These are phyloP conservation scores for Tipula confusa DNA, from an alignment of 2,888 invertebrate species.

Conservation along the genomic window DNA sequence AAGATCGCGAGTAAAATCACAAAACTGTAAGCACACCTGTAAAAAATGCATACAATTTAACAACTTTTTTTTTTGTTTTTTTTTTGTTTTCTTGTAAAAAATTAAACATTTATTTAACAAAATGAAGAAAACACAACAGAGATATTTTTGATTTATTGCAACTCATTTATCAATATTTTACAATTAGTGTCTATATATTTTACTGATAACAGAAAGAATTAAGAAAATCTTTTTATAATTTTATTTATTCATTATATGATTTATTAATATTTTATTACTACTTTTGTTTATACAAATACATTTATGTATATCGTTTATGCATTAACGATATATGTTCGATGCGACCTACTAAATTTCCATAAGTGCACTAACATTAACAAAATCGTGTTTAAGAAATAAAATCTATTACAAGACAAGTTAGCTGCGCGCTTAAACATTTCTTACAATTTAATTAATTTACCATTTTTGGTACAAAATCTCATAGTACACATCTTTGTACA, in stretches of 20 bases:
- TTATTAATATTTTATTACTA: not conserved
- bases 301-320: not conserved
- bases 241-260: not conserved
- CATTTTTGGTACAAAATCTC: not conserved
- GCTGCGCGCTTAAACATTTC: not conserved
- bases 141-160: slow-evolving; percentile 3
- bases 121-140: not conserved
- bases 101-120: not conserved
- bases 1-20: not conserved
- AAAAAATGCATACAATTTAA: not conserved
- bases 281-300: not conserved
- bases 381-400: not conserved
- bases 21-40: not conserved
- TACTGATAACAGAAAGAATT: slow-evolving; percentile 27
- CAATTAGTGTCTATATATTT: slow-evolving; percentile 26
- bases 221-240: not conserved
- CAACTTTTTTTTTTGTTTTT: not conserved
- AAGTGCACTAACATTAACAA: not conserved
- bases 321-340: not conserved
- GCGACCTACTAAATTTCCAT: not conserved
- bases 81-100: not conserved
- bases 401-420: not conserved
- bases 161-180: slow-evolving; percentile 25
- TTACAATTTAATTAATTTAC: not conserved
- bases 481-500: not conserved